Evolutionary conservation across 2,113 vertebrate species (phyloP), one percentile per base, ranked within the genome.

Genomic region (Reinhardtius hippoglossoides): DNA sequence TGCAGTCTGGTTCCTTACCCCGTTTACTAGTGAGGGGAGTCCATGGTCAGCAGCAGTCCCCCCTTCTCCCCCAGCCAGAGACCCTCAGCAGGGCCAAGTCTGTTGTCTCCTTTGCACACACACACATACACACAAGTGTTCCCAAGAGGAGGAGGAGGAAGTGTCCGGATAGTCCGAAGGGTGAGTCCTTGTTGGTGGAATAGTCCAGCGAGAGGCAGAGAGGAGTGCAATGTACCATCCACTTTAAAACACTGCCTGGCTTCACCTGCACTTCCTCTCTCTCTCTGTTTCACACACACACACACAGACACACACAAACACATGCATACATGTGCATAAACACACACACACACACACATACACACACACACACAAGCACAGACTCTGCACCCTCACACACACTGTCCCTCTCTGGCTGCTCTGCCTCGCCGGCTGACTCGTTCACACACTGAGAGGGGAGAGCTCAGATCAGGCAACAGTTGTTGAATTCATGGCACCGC

Each of bases 381-480:
- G 70, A 67, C 71, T 74, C 78, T 76, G 85, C 72, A 80, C 81
- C 85, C 76, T 65, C 76, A 44, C 70, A 44, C 70, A 76, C 87
- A 67, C 87, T 70, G 67, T 63, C 21, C 54, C 80, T 80, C 69
- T 48, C 77, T 31, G 31, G 31, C 31, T 82, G 31, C 87, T 67
- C 65, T 60, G 21, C 54, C 76, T 80, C 69, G 42, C 78, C 81
- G 35, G 15, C 76, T 84, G 61, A 21, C 82, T 48, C 46, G 68
- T 62, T 83, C 71, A 46, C 88, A 84, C 79, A 81, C 78, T 85
- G 78, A 83, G 18, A 18, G 46, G 64, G 72, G 60, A 82, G 80
- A 68, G 84, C 82, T 77, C 85, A 55, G 87, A 88, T 88, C 88
- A 80, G 91, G 91, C 93, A 94, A 94, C 92, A 94, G 92, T 94